These are phyloP conservation scores for Eubasilissa splendida DNA, from an alignment of 2,888 invertebrate species.

Conservation along the genomic window DNA sequence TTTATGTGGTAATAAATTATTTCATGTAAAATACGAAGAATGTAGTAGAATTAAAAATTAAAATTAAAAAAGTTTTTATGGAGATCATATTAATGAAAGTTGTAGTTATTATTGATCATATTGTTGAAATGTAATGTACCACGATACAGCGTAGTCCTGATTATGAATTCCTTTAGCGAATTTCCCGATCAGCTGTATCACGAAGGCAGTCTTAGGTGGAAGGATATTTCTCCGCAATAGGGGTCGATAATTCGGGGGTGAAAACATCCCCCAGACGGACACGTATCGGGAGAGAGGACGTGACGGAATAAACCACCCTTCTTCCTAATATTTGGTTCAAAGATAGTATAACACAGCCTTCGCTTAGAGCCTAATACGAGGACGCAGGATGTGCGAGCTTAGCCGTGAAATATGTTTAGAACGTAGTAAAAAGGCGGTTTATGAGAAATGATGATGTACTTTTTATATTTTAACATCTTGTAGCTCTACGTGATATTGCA, in stretches of 20 bases:
- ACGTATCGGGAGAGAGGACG: constrained; percentile 23
- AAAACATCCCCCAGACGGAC: constrained; percentile 13
- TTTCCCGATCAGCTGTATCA: constrained; percentile 23
- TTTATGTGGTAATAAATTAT: too few species aligned
- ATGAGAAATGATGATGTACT: constrained; percentile 10
- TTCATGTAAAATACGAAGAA: too few species aligned
- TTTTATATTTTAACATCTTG: not conserved
- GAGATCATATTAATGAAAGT: too few species aligned
- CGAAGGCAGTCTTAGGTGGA: not conserved
- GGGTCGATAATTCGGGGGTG: too few species aligned
- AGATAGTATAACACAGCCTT: constrained; percentile 32
- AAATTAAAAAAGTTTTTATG: too few species aligned
- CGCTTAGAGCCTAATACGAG: constrained; percentile 25
- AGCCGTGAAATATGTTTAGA: constrained; percentile 3
- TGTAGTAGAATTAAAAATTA: too few species aligned
- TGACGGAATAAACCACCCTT: constrained; percentile 30
- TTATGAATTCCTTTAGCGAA: not conserved
- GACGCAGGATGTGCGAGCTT: not conserved
- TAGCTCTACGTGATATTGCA: not conserved
- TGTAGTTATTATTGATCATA: too few species aligned
- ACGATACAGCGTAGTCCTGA: too few species aligned
- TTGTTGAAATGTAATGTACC: too few species aligned
- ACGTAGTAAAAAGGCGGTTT: not conserved
- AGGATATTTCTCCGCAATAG: too few species aligned
- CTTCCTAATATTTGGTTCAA: constrained; percentile 16